Base-by-base conservation (phyloP, 2,888 invertebrate species). In the Plagodis pulveraria region DNA sequence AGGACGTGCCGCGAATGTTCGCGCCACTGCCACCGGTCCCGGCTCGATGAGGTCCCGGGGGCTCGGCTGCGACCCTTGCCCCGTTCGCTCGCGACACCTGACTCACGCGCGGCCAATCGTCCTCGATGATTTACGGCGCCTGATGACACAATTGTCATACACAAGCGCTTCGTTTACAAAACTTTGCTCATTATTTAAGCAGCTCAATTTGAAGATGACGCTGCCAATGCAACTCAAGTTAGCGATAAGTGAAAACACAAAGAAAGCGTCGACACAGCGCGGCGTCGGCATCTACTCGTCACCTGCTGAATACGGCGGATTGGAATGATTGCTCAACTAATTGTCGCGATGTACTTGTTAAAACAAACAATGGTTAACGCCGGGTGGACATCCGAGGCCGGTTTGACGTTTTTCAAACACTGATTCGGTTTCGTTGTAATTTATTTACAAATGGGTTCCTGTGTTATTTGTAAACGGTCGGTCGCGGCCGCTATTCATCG, bases 1-100 rank as follows among this genome's bases (percentile, higher is more conserved):
- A 91, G 89, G 90, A 90, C 87, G 87, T 90, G 91, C 91, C 89
- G 90, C 89, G 84, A 91, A 91, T 90, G 90, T 89, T 87, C 88
- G 86, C 87, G 84, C 83, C 83, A 81, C 86, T 86, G 73, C 83
- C 83, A 81, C 86, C 86, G 73, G 69, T 78, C 83, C 84, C 81
- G 77, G 77, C 82, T 11, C 77, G 74, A 75, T 77, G 77, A 50
- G 51, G 50, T 56, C 69, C 76, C 73, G 79, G 74, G 80, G 79
- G 84, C 73, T 65, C 63, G 79, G 72, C 74, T 70, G 73, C 73
- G 71, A 76, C 78, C 77, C 78, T 76, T 72, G 77, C 71, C 76
- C 80, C 81, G 81, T 84, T 83, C 78, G 80, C 76, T 67, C 68
- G 77, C 75, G 79, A 83, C 89, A 91, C 87, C 89, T 89, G 89